Base-by-base conservation (phyloP, 2,888 invertebrate species). In the Odontocolon sp. region DNA sequence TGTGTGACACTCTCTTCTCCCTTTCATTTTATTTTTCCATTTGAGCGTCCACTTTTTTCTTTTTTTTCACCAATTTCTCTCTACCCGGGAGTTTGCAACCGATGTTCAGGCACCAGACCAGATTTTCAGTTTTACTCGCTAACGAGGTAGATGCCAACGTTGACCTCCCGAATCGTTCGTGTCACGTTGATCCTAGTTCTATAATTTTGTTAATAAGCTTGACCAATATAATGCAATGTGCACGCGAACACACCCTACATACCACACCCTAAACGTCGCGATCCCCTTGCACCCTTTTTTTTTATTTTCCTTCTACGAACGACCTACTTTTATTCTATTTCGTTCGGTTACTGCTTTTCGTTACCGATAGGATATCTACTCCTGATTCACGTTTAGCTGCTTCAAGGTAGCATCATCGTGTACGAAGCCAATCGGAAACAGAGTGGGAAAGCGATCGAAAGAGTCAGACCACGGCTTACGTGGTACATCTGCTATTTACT, bases 241-340 rank as follows among this genome's bases (percentile, higher is more conserved):
- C 8, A 52, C 14, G 28, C 28, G 50, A 52, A 52, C 50, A 52
- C 26, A 28, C 28, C 11, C 28, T 52, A 28, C 26, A 28, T 52
- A 16, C 50, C 11, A 28, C 26, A 23, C 50, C 28, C 28, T 14
- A 1, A 38, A 4, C n/a, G 38, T 1, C 11, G n/a, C 52, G 8
- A 21, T 28, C 14, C 16, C 52, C 14, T 16, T n/a, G 26, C 8
- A 9, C 9, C 2, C n/a, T 36, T 5, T 8, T 36, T 36, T 36
- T 8, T 36, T 8, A 36, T 28, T 8, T 31, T 6, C 11, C 33
- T 28, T 45, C 8, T 56, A 18, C 52, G 14, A 31, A 14, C 28
- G 56, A 68, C 31, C 68, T 42, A 68, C 36, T 74, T 74, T 23
- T 18, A 68, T 68, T 59, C 61, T 47, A 47, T 68, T 63, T 68